Percentiles rank a stretch among this genome's conserved stretches.
Evolutionary conservation across 2,797 vertebrate species (phyloP).

Genomic region (Cyclura pinguis): DNA sequence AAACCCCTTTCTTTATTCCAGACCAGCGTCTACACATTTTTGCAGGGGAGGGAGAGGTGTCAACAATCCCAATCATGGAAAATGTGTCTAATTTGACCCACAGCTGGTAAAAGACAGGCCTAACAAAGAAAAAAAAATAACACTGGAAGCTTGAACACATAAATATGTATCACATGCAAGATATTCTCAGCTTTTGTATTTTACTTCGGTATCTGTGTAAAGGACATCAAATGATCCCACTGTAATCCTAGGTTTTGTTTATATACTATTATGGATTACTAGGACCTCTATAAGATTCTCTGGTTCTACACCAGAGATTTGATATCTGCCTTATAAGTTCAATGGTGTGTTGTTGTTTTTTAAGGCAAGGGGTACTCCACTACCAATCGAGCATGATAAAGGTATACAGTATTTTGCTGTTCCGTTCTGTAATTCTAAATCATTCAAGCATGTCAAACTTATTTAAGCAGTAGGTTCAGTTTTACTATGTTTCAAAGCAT

Average conservation of each 20-base stretch:
- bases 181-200: conserved; percentile 60
- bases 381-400: neutral
- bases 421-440: conserved; percentile 37
- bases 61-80: neutral
- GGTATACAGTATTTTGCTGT: conserved; percentile 20
- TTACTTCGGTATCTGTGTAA: conserved; percentile 17
- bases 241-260: neutral
- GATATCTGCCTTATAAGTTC: neutral
- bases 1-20: neutral
- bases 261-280: neutral
- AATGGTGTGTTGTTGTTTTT: neutral
- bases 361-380: neutral
- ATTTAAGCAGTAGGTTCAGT: conserved; percentile 13
- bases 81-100: neutral
- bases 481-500: conserved; percentile 44
- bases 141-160: conserved; percentile 56
- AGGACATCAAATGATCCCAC: neutral
- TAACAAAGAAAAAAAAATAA: conserved; percentile 53
- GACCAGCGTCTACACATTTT: neutral
- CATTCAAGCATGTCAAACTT: conserved; percentile 8
- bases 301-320: neutral
- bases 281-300: neutral
- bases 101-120: conserved; percentile 49
- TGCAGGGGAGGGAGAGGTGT: neutral
- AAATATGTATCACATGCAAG: conserved; percentile 60